These are phyloP conservation scores for Drosophila nigrodunni DNA, from an alignment of 1,140 invertebrate genomes.

Conservation along the genomic window DNA sequence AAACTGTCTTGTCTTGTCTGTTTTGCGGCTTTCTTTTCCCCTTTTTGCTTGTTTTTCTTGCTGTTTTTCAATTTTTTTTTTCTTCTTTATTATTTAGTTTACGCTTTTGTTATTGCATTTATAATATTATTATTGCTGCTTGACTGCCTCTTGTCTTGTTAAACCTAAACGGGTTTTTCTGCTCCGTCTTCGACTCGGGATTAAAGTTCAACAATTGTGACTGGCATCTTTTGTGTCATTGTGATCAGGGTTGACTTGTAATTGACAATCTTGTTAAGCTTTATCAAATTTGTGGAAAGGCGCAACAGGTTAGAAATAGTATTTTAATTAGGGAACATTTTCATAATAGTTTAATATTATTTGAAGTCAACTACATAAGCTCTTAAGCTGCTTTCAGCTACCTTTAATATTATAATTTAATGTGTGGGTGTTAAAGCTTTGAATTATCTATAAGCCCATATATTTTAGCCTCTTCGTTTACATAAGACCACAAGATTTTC, in stretches of 20 bases:
- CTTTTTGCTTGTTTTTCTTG: slow-evolving; percentile 4
- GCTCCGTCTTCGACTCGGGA: slow-evolving; percentile 31
- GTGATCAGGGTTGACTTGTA: not conserved
- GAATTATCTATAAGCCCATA: too few relatives aligned
- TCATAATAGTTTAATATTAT: not conserved
- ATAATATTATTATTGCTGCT: slow-evolving; percentile 69
- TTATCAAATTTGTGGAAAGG: not conserved
- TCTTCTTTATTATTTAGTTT: slow-evolving; percentile 20
- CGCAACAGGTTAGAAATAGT: slow-evolving; percentile 4
- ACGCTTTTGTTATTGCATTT: slow-evolving; percentile 40
- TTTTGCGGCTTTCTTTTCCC: slow-evolving; percentile 9
- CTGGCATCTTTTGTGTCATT: slow-evolving; percentile 4
- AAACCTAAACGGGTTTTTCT: slow-evolving; percentile 16
- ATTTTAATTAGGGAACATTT: not conserved
- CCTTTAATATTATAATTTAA: too few relatives aligned
- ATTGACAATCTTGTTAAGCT: not conserved
- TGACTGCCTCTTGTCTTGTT: slow-evolving; percentile 61
- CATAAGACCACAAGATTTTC: not conserved
- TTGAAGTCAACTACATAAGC: too few relatives aligned
- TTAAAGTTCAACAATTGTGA: slow-evolving; percentile 40
- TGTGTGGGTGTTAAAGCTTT: too few relatives aligned
- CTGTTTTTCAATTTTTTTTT: not conserved
- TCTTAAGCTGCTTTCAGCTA: too few relatives aligned
- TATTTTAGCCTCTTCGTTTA: too few relatives aligned
- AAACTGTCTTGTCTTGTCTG: slow-evolving; percentile 36